Percentiles rank a stretch among this genome's conserved stretches.
Evolutionary conservation across 2,113 vertebrate genomes (phyloP).

Genomic region (Hydrolagus affinis): DNA sequence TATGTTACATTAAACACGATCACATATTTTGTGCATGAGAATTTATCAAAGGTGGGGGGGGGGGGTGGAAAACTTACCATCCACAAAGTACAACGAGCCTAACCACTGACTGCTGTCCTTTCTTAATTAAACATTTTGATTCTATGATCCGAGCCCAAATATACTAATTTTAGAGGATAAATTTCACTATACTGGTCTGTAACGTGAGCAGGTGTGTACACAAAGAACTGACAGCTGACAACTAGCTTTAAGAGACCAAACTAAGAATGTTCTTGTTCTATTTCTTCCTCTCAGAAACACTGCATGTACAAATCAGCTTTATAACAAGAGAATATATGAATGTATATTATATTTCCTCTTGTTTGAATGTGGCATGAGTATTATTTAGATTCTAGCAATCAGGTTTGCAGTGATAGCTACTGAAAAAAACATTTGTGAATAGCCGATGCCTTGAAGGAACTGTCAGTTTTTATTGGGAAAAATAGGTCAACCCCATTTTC

Average conservation of each 20-base stretch:
- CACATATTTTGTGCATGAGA: not conserved
- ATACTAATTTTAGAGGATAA: slow-evolving; percentile 6
- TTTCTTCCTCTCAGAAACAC: not conserved
- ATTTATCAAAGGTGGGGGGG: not conserved
- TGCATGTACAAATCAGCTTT: not conserved
- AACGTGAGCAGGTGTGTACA: no score
- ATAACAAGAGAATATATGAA: not conserved
- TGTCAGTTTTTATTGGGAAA: slow-evolving; percentile 45
- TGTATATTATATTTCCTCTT: not conserved
- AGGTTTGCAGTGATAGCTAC: not conserved
- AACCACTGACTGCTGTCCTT: not conserved
- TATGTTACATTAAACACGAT: not conserved
- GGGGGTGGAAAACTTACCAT: not conserved
- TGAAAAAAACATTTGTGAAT: slow-evolving; percentile 29
- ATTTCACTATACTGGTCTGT: not conserved
- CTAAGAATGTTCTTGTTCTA: not conserved
- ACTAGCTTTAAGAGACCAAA: not conserved
- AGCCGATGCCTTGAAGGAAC: slow-evolving; percentile 42
- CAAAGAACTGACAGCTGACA: not conserved
- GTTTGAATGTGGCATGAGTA: not conserved
- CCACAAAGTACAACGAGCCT: not conserved
- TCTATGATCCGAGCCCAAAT: no score
- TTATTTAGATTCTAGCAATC: not conserved
- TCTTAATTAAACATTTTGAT: no score
- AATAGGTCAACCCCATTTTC: slow-evolving; percentile 37